Base-by-base conservation (phyloP, 1,140 invertebrate species). In the fruit fly (Drosophila melanogaster) region DNA sequence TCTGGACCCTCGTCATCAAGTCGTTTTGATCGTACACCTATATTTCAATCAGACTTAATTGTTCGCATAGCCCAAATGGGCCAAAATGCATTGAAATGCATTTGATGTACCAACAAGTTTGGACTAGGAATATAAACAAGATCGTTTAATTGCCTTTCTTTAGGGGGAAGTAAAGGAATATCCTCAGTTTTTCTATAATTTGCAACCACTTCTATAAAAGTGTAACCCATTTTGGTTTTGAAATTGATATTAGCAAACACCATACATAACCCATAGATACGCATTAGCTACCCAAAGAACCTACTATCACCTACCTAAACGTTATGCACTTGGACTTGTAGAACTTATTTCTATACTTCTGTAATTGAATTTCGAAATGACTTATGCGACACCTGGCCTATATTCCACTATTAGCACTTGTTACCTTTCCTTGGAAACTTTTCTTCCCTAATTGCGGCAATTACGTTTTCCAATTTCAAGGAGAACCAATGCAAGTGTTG, bases 341-440 rank as follows among this genome's bases (percentile, higher is more conserved):
- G 30, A 50, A 56, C 38, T 26, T 43, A 38, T 19, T 65, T 51
- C 14, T 33, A 35, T 37, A 40, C 12, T 49, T 49, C 26, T 70
- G 35, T 30, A 57, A 56, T 56, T 53, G 49, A 33, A 74, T 57
- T 75, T 65, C 22, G n/a, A 57, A 41, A 53, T 61, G 73, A 62
- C 47, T 59, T 67, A 22, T 46, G 43, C 50, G 58, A 67, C 81
- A 87, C 69, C 83, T 86, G 81, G 53, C 51, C 14, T 38, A 40
- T 67, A 67, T 87, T 86, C 69, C 81, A 87, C 81, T 64, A 38
- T 72, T 57, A 61, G 17, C 15, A 33, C 19, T 11, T 24, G 6
- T 15, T 24, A 38, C 50, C 19, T 69, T 47, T 70, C 41, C 35
- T 19, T 24, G 37, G n/a, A 49, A 22, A 24, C 41, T 33, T 30